phyloP scores from a whole-genome alignment of 1,140 invertebrate genomes.

The Nasonia longicornis region DNA sequence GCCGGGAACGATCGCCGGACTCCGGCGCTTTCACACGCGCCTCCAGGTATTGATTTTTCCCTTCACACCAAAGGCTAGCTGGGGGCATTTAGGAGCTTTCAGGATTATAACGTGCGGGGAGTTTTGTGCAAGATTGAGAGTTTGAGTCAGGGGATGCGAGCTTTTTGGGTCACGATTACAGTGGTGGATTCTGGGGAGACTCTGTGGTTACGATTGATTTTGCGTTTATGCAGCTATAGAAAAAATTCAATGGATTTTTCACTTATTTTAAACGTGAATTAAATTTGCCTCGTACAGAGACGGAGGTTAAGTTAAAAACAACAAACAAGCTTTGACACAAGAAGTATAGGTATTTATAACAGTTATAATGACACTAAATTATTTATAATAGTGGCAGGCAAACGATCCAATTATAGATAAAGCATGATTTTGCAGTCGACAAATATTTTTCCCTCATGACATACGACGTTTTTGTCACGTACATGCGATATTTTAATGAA shows the following conservation, averaged over 20 bases:
- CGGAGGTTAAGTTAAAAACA: neutral
- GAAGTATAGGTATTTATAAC: no score
- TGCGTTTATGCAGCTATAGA: no score
- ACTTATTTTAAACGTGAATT: neutral
- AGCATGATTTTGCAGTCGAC: no score
- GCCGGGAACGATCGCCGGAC: neutral
- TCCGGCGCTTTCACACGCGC: slow-evolving; percentile 17
- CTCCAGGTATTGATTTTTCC: slow-evolving; percentile 37
- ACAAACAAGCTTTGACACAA: neutral
- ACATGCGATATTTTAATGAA: no score
- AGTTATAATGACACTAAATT: no score
- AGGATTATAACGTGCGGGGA: neutral
- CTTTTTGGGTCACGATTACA: neutral
- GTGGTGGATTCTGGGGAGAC: neutral
- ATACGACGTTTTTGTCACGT: no score
- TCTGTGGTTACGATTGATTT: neutral
- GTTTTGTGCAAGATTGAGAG: neutral
- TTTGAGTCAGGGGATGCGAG: neutral
- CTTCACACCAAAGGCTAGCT: no score
- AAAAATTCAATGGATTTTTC: neutral
- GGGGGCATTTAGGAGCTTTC: neutral
- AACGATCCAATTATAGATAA: no score
- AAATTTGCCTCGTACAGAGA: neutral
- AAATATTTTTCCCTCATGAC: no score
- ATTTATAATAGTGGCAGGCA: no score